phyloP scores from a whole-genome alignment of 2,113 vertebrate genomes.

The Zapus hudsonius region DNA sequence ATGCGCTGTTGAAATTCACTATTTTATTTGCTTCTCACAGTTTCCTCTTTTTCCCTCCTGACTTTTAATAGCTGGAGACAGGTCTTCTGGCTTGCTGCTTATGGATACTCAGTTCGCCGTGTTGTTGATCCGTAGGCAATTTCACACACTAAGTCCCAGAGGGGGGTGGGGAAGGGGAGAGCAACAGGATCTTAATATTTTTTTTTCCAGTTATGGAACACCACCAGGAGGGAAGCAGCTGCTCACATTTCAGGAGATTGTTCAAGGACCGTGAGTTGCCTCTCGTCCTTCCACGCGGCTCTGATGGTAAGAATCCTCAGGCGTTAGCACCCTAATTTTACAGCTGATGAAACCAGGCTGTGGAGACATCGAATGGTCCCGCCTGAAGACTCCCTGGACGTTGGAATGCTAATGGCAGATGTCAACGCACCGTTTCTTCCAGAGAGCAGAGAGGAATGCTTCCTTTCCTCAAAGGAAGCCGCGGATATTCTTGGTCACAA shows the following conservation, averaged over 20 bases:
- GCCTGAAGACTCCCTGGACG: not conserved
- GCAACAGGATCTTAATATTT: not conserved
- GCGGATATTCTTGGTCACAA: not conserved
- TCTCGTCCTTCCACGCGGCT: not conserved
- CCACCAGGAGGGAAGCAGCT: fast-evolving
- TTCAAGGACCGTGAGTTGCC: not conserved
- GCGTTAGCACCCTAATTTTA: constrained; percentile 58
- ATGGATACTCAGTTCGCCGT: constrained; percentile 11
- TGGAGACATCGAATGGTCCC: constrained; percentile 40
- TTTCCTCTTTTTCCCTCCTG: not conserved
- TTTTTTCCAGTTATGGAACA: too few relatives aligned
- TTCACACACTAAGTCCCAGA: constrained; percentile 17
- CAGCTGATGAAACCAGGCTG: constrained; percentile 51
- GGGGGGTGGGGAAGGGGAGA: not conserved
- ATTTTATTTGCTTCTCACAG: constrained; percentile 27
- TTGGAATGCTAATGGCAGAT: constrained; percentile 44
- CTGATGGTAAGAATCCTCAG: constrained; percentile 51
- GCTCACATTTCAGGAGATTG: constrained; percentile 2
- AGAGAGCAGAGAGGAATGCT: not conserved
- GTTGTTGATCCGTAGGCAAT: constrained; percentile 57
- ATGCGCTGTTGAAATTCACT: constrained; percentile 35
- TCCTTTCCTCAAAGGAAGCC: constrained; percentile 3
- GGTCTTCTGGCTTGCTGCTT: not conserved
- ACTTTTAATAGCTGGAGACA: constrained; percentile 16
- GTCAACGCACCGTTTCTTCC: not conserved